phyloP scores from a whole-genome alignment of 1,140 invertebrate species.

The Caenorhabditis brenneri region DNA sequence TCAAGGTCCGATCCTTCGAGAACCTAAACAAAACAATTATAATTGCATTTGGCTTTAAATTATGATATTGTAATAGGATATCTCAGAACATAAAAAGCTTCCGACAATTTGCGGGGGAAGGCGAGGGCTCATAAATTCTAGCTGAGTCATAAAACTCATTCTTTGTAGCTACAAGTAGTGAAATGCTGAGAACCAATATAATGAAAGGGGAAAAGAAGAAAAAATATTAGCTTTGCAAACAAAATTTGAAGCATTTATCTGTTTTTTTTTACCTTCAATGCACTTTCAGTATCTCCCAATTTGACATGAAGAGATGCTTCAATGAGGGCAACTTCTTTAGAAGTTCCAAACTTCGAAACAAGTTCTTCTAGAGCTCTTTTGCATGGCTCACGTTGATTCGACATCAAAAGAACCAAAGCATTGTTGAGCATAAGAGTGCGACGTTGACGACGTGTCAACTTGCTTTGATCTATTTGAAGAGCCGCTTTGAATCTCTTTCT shows the following conservation, averaged over 20 bases:
- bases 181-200: no score
- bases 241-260: no score
- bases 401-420: constrained; percentile 36
- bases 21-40: no score
- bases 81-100: no score
- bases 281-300: constrained; percentile 14
- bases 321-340: constrained; percentile 21
- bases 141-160: no score
- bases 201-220: no score
- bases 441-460: constrained; percentile 33
- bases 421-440: constrained; percentile 37
- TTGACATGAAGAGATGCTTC: constrained; percentile 49
- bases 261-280: constrained; percentile 22
- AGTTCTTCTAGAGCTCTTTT: constrained; percentile 39
- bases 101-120: no score
- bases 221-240: no score
- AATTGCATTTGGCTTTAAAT: no score
- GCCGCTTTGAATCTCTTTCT: constrained; percentile 44
- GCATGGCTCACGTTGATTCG: constrained; percentile 50
- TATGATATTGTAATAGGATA: no score
- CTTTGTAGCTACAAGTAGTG: no score
- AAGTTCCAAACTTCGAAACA: background rate
- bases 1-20: background rate
- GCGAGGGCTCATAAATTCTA: no score
- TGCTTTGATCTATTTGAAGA: constrained; percentile 37